Conservation (phyloP, 2,113 vertebrate species). For the Condylura cristata region DNA sequence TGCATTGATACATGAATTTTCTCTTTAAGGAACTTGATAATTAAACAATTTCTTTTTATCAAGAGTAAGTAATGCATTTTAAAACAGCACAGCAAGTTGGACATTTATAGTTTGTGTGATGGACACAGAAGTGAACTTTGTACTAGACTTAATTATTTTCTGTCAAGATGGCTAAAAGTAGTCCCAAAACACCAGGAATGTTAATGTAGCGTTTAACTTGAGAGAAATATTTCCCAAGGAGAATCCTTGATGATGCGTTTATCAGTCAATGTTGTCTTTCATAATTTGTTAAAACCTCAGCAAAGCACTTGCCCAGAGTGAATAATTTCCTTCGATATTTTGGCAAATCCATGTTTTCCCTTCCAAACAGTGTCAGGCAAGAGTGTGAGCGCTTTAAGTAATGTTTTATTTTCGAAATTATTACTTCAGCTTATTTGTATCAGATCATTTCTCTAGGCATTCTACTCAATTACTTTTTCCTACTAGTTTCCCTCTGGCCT, state of each 20-base stretch:
- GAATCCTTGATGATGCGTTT: conserved; percentile 15
- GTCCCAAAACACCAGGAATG: conserved; percentile 41
- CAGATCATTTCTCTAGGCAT: background rate
- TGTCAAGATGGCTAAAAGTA: conserved; percentile 52
- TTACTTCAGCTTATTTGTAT: background rate
- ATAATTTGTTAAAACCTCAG: background rate
- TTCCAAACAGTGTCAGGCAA: background rate
- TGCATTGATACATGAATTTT: background rate
- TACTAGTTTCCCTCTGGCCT: background rate
- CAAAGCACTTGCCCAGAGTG: background rate
- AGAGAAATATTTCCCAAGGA: conserved; percentile 33
- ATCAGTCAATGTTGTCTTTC: background rate
- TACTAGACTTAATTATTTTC: conserved; percentile 18
- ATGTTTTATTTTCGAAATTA: conserved; percentile 32
- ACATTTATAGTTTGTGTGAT: conserved; percentile 45
- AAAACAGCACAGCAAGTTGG: conserved; percentile 7
- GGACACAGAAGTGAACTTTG: conserved; percentile 35
- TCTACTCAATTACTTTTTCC: background rate
- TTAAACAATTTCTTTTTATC: conserved; percentile 30
- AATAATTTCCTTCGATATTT: background rate
- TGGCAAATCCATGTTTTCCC: background rate
- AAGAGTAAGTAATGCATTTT: conserved; percentile 6
- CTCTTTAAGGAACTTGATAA: background rate
- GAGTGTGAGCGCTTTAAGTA: background rate
- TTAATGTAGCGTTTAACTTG: conserved; percentile 56